phyloP scores from a whole-genome alignment of 2,797 vertebrate species.

The Merluccius polli region DNA sequence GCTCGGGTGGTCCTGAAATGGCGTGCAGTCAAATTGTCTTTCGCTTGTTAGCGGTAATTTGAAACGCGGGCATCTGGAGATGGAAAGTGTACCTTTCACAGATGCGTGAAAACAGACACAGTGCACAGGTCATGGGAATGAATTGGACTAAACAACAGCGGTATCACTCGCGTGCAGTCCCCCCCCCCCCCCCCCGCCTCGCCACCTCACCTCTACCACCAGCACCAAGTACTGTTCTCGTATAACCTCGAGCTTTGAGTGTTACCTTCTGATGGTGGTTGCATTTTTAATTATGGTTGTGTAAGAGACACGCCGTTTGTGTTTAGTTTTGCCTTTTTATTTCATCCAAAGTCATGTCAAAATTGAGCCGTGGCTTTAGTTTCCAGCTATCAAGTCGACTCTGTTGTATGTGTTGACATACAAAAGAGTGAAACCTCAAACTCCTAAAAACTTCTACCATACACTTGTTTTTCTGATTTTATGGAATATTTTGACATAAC shows the following conservation, averaged over 20 bases:
- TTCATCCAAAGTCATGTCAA: neutral
- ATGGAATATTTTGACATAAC: neutral
- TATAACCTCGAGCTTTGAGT: neutral
- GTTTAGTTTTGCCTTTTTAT: neutral
- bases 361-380: neutral
- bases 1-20: slow-evolving; percentile 45
- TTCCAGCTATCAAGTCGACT: neutral
- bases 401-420: neutral
- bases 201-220: too few relatives aligned
- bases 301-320: too few relatives aligned
- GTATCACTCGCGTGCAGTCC: neutral
- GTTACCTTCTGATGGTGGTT: too few relatives aligned
- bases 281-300: neutral
- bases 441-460: neutral
- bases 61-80: slow-evolving; percentile 21
- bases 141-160: neutral
- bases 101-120: slow-evolving; percentile 29
- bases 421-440: neutral
- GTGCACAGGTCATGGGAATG: slow-evolving; percentile 8
- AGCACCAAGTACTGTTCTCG: too few relatives aligned
- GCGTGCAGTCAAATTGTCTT: slow-evolving; percentile 45
- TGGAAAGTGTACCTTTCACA: slow-evolving; percentile 12
- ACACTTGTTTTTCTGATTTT: neutral
- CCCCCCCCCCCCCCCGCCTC: too few relatives aligned
- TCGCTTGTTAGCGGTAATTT: slow-evolving; percentile 35